Conservation (phyloP, 2,888 invertebrate genomes). For the Stegophylla sp. region DNA sequence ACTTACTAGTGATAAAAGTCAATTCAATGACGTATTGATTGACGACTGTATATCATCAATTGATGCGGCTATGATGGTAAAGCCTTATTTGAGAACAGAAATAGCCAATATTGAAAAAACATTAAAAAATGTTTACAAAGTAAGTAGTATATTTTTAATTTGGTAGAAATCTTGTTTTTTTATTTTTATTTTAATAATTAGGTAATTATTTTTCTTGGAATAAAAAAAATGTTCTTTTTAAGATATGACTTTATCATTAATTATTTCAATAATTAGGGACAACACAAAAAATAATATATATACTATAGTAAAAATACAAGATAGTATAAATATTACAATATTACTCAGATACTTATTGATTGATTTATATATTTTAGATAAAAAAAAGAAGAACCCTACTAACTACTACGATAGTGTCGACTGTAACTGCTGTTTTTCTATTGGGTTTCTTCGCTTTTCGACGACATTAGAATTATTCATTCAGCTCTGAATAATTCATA, state of each 20-base stretch:
- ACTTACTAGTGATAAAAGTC: neutral
- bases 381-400: neutral
- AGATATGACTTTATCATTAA: neutral
- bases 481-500: neutral
- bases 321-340: neutral
- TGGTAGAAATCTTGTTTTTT: neutral
- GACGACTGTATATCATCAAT: constrained; percentile 42
- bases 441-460: constrained; percentile 7
- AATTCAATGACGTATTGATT: constrained; percentile 26
- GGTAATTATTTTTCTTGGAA: neutral
- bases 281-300: neutral
- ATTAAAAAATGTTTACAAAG: constrained; percentile 32
- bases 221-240: neutral
- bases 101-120: constrained; percentile 31
- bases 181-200: neutral
- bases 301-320: neutral
- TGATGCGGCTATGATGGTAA: constrained; percentile 46
- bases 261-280: neutral
- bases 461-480: neutral
- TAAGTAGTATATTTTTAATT: neutral
- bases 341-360: neutral
- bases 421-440: neutral
- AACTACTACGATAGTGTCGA: neutral
- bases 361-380: constrained; percentile 23
- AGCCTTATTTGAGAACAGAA: constrained; percentile 43